These are phyloP conservation scores for Tachycineta bicolor DNA, from an alignment of 2,113 vertebrate species.

Conservation along the genomic window DNA sequence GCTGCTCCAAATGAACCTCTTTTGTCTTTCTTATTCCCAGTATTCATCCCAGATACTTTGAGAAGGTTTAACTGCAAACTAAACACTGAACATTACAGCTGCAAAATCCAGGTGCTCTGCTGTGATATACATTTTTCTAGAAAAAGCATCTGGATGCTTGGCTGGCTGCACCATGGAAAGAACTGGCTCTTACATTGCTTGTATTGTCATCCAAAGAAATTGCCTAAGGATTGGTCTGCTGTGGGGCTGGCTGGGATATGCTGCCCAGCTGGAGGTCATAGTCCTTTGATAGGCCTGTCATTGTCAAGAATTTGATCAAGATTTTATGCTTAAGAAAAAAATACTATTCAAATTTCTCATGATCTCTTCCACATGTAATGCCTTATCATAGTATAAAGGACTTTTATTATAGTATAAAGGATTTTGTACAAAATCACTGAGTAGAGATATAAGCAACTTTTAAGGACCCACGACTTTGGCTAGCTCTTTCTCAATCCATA, in stretches of 20 bases:
- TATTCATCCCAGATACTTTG: not conserved
- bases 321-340: slow-evolving; percentile 57
- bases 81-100: not conserved
- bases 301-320: slow-evolving; percentile 63
- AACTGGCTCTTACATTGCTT: slow-evolving; percentile 21
- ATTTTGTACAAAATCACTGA: slow-evolving; percentile 21
- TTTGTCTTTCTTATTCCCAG: not conserved
- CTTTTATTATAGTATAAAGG: slow-evolving; percentile 20
- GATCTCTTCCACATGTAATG: slow-evolving; percentile 73
- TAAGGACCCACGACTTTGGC: not conserved
- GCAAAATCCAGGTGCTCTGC: not conserved
- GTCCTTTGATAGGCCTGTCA: slow-evolving; percentile 50
- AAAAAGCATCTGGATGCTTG: slow-evolving; percentile 48
- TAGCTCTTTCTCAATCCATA: slow-evolving; percentile 10
- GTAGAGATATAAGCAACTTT: not conserved
- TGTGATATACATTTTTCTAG: slow-evolving; percentile 1
- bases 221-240: not conserved
- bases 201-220: not conserved
- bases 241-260: not conserved
- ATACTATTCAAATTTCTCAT: slow-evolving; percentile 49
- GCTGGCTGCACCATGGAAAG: slow-evolving; percentile 1
- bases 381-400: slow-evolving; percentile 9
- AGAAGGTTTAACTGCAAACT: not conserved
- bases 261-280: not conserved
- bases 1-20: not conserved